These are phyloP conservation scores for Lepetodrilus schrolli DNA, from an alignment of 2,888 invertebrate genomes.

Conservation along the genomic window DNA sequence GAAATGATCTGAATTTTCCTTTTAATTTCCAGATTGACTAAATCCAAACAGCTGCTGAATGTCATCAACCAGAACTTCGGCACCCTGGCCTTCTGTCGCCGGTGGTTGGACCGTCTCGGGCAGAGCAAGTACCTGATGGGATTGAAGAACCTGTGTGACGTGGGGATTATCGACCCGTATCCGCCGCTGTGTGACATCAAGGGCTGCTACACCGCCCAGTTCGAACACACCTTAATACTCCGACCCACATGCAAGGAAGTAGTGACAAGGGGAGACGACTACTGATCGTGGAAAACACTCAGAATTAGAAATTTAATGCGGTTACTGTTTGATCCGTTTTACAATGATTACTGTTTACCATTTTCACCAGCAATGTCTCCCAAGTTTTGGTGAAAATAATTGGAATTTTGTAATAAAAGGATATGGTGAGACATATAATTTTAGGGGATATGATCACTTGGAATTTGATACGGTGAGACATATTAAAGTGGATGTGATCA, in stretches of 20 bases:
- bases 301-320: background rate
- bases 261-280: constrained; percentile 96
- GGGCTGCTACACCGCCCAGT: constrained; percentile 99
- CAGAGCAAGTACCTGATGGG: constrained; percentile 99
- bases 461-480: no score
- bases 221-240: constrained; percentile 97
- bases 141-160: constrained; percentile 97
- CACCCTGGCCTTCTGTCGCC: constrained; percentile 97
- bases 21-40: constrained; percentile 81
- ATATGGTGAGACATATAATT: no score
- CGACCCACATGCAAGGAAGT: constrained; percentile 99
- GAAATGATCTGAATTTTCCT: background rate
- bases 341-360: background rate
- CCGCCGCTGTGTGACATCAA: constrained; percentile 97
- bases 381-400: no score
- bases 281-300: constrained; percentile 78
- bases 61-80: constrained; percentile 97
- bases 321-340: background rate
- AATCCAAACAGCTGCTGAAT: constrained; percentile 92
- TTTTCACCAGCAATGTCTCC: background rate
- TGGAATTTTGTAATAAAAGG: no score
- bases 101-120: constrained; percentile 97
- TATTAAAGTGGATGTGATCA: no score
- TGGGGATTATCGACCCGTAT: constrained; percentile 97
- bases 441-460: no score